Evolutionary conservation across 2,113 vertebrate genomes (phyloP).

Genomic region (Bettongia penicillata): DNA sequence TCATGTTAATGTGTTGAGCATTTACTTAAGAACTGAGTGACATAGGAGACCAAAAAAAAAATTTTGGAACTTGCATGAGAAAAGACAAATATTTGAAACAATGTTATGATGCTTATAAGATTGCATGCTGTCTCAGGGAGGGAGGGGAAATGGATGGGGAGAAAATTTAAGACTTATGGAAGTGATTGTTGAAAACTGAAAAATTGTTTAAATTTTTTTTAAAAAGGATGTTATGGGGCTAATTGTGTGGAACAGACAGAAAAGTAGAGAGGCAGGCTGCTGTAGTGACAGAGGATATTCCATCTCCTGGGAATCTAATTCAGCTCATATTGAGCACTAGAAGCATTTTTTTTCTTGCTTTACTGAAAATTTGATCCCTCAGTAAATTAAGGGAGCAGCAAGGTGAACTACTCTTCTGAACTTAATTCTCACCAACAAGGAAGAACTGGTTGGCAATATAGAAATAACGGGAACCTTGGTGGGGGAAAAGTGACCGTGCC

Average conservation of each 20-base stretch:
- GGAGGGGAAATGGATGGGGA: no score
- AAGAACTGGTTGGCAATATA: neutral
- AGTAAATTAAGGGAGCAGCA: conserved; percentile 18
- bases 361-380: conserved; percentile 17
- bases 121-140: no score
- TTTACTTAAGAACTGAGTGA: neutral
- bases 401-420: neutral
- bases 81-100: neutral
- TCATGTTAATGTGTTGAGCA: neutral
- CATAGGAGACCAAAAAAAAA: neutral
- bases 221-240: neutral
- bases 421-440: conserved; percentile 27
- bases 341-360: neutral
- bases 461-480: conserved; percentile 35
- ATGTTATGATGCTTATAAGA: neutral
- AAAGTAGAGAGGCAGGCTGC: neutral
- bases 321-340: neutral
- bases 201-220: neutral
- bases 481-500: neutral
- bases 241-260: neutral
- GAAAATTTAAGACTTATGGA: no score
- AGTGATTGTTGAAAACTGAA: no score
- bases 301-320: neutral
- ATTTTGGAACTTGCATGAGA: neutral
- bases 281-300: neutral